Evolutionary conservation across 2,797 vertebrate species (phyloP).

Genomic region (Aphelocoma californica): DNA sequence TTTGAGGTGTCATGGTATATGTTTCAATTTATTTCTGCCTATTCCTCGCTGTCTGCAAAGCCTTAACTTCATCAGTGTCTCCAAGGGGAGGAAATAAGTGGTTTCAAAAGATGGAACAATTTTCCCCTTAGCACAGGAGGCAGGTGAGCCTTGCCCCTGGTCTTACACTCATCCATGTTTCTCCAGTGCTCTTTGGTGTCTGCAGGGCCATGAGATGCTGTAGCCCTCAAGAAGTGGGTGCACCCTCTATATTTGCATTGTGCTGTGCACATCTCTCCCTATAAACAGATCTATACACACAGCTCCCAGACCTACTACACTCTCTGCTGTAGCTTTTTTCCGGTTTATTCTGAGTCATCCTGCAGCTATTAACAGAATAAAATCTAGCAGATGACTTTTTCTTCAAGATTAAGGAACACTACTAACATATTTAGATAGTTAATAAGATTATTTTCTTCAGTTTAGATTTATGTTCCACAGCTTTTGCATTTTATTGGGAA

Average conservation of each 20-base stretch:
- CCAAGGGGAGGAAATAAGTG: not conserved
- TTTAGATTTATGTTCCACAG: not conserved
- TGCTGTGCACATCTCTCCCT: not conserved
- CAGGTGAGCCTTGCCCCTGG: not conserved
- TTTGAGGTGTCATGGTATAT: not conserved
- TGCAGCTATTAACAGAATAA: not conserved
- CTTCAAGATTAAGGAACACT: not conserved
- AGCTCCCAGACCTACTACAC: not conserved
- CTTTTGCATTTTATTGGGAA: not conserved
- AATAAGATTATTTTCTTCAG: slow-evolving; percentile 3
- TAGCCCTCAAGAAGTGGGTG: not conserved
- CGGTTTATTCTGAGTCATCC: slow-evolving; percentile 23
- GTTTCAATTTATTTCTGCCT: not conserved
- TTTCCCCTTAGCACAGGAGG: not conserved
- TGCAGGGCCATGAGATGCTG: not conserved
- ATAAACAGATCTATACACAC: not conserved
- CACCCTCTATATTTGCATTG: not conserved
- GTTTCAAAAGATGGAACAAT: not conserved
- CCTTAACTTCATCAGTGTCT: not conserved
- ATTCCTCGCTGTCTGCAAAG: not conserved
- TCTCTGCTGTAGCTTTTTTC: not conserved
- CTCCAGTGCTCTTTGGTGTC: not conserved
- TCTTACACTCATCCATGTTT: not conserved
- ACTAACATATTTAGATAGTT: not conserved
- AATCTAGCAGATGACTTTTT: slow-evolving; percentile 9